These are phyloP conservation scores for Scolopax bukidnonensis DNA, from an alignment of 2,797 vertebrate genomes.

Conservation along the genomic window DNA sequence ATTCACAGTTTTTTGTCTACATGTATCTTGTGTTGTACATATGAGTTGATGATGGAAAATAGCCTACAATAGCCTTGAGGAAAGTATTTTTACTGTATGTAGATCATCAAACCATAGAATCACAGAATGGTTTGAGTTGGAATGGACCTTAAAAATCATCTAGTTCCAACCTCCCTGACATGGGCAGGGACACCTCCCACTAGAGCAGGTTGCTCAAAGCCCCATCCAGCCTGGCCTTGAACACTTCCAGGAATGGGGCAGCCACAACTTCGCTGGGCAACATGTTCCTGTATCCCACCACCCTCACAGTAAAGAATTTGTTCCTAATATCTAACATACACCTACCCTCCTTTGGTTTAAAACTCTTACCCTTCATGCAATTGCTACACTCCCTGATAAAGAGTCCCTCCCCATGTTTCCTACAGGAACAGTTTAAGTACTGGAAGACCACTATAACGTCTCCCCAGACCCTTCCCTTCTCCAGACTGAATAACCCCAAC, in stretches of 20 bases:
- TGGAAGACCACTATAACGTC: neutral
- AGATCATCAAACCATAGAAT: neutral
- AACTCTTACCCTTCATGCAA: fast-evolving
- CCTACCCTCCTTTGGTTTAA: neutral
- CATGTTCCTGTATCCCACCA: neutral
- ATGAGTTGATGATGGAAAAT: neutral
- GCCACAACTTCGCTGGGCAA: neutral
- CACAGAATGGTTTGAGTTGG: neutral
- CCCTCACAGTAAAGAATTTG: neutral
- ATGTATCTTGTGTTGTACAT: neutral
- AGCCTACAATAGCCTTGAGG: neutral
- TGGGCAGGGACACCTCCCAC: neutral
- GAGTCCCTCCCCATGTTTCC: neutral
- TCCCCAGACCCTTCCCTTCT: fast-evolving
- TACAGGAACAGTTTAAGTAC: neutral
- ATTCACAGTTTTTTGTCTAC: neutral
- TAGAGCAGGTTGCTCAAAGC: neutral
- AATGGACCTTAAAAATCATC: neutral
- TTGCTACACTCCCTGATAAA: neutral
- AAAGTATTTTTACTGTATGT: neutral
- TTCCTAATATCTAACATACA: neutral
- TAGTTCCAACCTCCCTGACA: neutral
- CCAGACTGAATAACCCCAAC: neutral
- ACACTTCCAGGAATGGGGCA: too few species aligned
- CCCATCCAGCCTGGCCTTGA: neutral